Evolutionary conservation across 1,140 invertebrate species (phyloP), one percentile per base, ranked within the genome.

Genomic region (Lanistes nyassanus): DNA sequence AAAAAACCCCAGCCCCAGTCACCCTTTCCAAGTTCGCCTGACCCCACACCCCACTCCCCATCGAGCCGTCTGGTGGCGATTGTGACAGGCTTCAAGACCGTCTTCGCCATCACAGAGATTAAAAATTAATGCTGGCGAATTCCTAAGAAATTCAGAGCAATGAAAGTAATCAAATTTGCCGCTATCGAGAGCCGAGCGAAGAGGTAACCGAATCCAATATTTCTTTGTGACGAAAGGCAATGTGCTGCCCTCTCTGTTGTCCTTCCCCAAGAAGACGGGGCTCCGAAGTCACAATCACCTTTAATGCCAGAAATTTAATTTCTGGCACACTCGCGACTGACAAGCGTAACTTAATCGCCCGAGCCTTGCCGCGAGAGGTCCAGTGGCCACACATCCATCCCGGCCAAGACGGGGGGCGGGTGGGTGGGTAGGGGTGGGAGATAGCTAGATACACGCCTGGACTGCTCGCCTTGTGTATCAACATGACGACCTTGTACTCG

Each of bases 121-220:
- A 76, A 76, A 76, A 76, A 76, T 76, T 76, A 76, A 76, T 76
- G 75, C 75, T 34, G 36, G 67, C 60, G 75, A 76, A 76, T 76
- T 70, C 56, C 66, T 70, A 76, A 71, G 75, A 76, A 76, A 70
- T 76, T 76, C 75, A 53, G 68, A 70, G 75, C 62, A 68, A 76
- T 70, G 75, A 65, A 71, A 56, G 66, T 76, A 76, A 76, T 71
- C 68, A 69, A 76, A 76, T 76, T 76, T 76, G 75, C 55, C 21
- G 53, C 74, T 60, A 39, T 70, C 7, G 74, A 29, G 67, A 29
- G 26, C 19, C 19, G 67, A 16, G 53, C 23, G 68, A 36, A 58
- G 68, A 55, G 58, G 51, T 68, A 76, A 76, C 56, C 26, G 55
- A 76, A 76, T 70, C 56, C 75, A 68, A 76, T 76, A 76, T 76